Evolutionary conservation across 2,113 vertebrate genomes (phyloP), one percentile per base, ranked within the genome.

Genomic region (Halichoeres trimaculatus): DNA sequence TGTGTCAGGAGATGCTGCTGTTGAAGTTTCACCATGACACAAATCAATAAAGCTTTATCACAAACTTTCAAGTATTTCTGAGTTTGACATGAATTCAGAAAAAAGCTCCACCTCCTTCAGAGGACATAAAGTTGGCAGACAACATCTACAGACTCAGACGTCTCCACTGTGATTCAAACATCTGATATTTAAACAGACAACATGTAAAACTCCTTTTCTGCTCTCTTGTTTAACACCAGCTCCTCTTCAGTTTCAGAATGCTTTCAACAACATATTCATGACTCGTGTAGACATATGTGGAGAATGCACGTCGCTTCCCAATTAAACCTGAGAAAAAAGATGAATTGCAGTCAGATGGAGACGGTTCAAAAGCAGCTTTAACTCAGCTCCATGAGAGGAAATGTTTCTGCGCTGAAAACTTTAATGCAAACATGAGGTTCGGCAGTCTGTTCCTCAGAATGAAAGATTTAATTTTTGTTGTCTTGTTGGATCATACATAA

Each of bases 51-150:
- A 43, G 23, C 50, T 53, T 66, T 12, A n/a, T 26, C 65, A 22
- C 77, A 41, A 26, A 4, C 55, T 78, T 78, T 78, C 51, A 64
- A 8, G 20, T 71, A 74, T 76, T 38, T 76, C 77, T 74, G 56
- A 53, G 53, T 70, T 55, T 74, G 69, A 80, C 48, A 57, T 30
- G 16, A n/a, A 59, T 55, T 20, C 36, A 47, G 55, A 65, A 22
- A 68, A 41, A 65, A 77, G 50, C 47, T 53, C 19, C 59, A 26
- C 40, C 55, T 67, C 20, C 30, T 36, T 16, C 19, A 26, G 41
- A 41, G 38, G 54, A 57, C 20, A 40, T 43, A 14, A 72, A 54
- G 45, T 34, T 55, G 56, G 58, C 14, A 57, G 48, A 14, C 36
- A 40, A 53, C 58, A 51, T 14, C 14, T 48, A 60, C 30, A 50